These are phyloP conservation scores for Unio delphinus DNA, from an alignment of 2,888 invertebrate genomes.

Conservation along the genomic window DNA sequence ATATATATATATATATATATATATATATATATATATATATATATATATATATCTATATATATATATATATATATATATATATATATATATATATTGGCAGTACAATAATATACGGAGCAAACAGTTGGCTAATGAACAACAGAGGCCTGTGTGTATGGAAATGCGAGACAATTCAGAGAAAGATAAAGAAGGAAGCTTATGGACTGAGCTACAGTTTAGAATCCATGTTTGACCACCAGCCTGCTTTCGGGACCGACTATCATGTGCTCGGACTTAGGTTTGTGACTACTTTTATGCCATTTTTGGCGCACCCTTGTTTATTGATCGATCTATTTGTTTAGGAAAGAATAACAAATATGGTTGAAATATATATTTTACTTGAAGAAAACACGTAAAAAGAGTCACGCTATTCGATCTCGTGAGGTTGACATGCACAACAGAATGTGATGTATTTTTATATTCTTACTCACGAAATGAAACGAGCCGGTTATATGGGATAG, in stretches of 20 bases:
- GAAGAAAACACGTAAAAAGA: too few species aligned
- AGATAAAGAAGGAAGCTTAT: slow-evolving; percentile 30
- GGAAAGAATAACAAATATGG: too few species aligned
- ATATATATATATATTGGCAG: slow-evolving; percentile 18
- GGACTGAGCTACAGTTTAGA: slow-evolving; percentile 45
- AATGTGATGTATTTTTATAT: too few species aligned
- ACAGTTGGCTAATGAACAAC: slow-evolving; percentile 51
- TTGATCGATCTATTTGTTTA: too few species aligned
- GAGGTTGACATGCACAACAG: too few species aligned
- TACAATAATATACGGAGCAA: slow-evolving; percentile 40
- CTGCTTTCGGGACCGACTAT: slow-evolving; percentile 48
- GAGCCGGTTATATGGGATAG: too few species aligned
- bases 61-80: neutral
- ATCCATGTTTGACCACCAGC: slow-evolving; percentile 46
- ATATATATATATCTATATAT: neutral
- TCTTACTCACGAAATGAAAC: too few species aligned
- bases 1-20: too few species aligned
- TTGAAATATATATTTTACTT: too few species aligned
- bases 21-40: too few species aligned
- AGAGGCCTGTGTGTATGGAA: slow-evolving; percentile 47
- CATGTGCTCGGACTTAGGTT: slow-evolving; percentile 56
- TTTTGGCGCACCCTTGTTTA: too few species aligned
- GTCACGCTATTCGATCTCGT: too few species aligned
- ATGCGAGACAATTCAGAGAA: slow-evolving; percentile 56
- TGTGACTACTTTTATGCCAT: neutral